Evolutionary conservation across 2,797 vertebrate genomes (phyloP), one percentile per base, ranked within the genome.

Genomic region (Columba guinea): DNA sequence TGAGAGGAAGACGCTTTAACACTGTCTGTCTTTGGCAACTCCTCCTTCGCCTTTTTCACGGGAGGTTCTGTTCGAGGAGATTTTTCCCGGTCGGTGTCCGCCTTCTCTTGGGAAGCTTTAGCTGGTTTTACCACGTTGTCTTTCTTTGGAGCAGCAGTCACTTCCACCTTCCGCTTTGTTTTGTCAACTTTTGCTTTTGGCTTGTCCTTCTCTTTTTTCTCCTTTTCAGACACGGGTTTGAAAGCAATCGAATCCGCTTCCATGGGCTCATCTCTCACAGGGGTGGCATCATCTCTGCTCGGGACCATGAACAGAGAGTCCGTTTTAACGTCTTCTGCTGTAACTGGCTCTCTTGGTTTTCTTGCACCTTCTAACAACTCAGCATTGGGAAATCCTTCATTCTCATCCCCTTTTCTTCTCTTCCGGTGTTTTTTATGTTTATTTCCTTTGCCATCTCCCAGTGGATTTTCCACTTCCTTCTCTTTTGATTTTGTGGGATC

Each of bases 211-310:
- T 98, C 99, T 4, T 98, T 97, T 90, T 98, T 99, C 49, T 98
- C 98, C 94, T 99, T 99, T 63, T 99, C 98, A 48, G 98, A 98
- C 24, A 98, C 58, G 7, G 97, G 96, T 87, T 98, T 98, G 62
- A 98, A 98, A 89, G 98, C 95, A 60, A 98, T 96, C 2, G 98
- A 97, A 28, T 98, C 91, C 3, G 98, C 98, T n/a, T 99, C 99
- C 99, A 99, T 99, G 3, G 99, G 99, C 77, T 98, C 99, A 24
- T 99, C 99, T 95, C 99, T 98, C 89, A 99, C 99, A 1, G 99
- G 99, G 6, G 99, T 99, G 34, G 99, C 99, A 89, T 99, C 99
- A 8, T 99, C 99, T 92, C 99, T 98, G 87, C 97, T 97, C 4
- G 98, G 98, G 52, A 98, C 97, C 92, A 98, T 98, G 90, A 98